Evolutionary conservation across 2,888 invertebrate species (phyloP), one percentile per base, ranked within the genome.

Genomic region (Caenorhabditis doughertyi): DNA sequence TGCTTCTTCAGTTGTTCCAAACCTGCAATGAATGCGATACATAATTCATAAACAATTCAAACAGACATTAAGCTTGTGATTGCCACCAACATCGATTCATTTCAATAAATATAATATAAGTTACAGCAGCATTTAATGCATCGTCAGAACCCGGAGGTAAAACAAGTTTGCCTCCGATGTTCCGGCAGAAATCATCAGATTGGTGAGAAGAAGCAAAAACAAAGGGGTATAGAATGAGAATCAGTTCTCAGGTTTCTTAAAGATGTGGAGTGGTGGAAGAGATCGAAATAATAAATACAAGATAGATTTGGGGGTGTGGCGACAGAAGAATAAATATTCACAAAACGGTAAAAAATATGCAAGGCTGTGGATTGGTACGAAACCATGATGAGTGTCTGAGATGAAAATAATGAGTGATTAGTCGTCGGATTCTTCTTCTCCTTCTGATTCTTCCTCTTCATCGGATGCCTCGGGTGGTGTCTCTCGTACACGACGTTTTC

Each of bases 241-340:
- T 39, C n/a, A 49, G 60, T 67, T 65, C 74, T 74, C 74, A 25
- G 65, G 65, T 74, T 74, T 65, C 58, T 27, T 16, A 55, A 18
- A 23, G 9, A 7, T 9, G 13, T n/a, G n/a, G n/a, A n/a, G 44
- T 39, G 11, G 21, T 44, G 32, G 25, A 44, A 42, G 67, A 67
- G 55, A 68, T 68, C 53, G 55, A 18, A n/a, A 35, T 21, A 53
- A 16, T 39, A 49, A 72, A 53, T 60, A 62, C 42, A 62, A 39
- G 13, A 27, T 23, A 53, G 58, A 51, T 47, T n/a, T 29, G 23
- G 56, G 35, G 8, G 11, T 32, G 39, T 32, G 21, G 18, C 35
- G 18, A 47, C n/a, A 47, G 18, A 47, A 47, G 23, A 55, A 68
- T 27, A 1, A 68, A 39, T 60, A 64, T 64, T 64, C 27, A 68